phyloP scores from a whole-genome alignment of 35 echinoderm and acorn worm species.

The Anneissia japonica region DNA sequence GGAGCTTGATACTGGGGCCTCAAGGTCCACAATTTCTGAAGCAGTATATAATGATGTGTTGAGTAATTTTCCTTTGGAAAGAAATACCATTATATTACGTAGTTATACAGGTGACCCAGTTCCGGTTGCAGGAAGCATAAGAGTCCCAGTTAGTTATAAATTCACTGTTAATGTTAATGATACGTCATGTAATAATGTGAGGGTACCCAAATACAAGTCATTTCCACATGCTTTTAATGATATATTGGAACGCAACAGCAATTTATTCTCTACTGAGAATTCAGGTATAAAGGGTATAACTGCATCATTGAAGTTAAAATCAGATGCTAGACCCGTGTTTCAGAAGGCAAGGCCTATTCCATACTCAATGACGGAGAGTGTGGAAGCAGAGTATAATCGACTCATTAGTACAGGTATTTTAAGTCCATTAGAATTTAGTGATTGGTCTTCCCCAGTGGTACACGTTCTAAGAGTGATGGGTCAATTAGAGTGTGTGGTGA shows the following conservation, averaged over 20 bases:
- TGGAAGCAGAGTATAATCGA: background rate
- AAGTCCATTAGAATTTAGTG: background rate
- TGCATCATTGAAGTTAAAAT: background rate
- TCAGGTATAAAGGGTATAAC: background rate
- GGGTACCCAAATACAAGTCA: background rate
- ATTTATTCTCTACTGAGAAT: background rate
- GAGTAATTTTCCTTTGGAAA: background rate
- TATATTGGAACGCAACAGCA: background rate
- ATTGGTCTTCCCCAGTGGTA: background rate
- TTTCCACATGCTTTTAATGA: background rate
- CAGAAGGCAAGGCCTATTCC: background rate
- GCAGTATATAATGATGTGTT: background rate
- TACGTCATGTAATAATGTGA: background rate
- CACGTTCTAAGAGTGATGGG: background rate
- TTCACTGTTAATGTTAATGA: slow-evolving; percentile 1
- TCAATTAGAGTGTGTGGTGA: slow-evolving; percentile 29
- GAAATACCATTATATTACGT: background rate
- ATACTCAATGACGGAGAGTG: background rate
- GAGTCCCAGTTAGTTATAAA: slow-evolving; percentile 16
- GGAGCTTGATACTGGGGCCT: background rate
- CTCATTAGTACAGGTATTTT: background rate
- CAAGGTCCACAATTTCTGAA: background rate
- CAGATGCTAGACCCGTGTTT: background rate
- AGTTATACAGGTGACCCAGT: background rate
- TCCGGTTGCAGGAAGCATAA: background rate